Evolutionary conservation across 2,888 invertebrate species (phyloP).

Genomic region (Halictus quadricinctus): DNA sequence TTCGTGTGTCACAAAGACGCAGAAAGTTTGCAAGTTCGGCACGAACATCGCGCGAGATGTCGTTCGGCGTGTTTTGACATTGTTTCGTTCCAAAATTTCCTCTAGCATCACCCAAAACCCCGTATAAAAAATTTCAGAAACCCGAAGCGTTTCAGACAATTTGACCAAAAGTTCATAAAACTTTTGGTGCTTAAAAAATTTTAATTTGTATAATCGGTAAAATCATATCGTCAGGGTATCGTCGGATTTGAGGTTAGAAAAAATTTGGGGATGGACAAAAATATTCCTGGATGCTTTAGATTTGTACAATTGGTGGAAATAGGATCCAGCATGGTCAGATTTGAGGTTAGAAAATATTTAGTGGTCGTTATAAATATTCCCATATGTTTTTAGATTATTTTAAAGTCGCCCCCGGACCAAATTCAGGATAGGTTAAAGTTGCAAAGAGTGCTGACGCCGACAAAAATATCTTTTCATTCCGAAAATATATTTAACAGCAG

Average conservation of each 20-base stretch:
- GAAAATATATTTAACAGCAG: not conserved
- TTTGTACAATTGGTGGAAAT: not conserved
- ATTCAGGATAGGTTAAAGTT: not conserved
- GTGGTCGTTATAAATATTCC: not conserved
- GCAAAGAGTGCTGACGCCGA: not conserved
- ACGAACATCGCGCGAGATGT: constrained; percentile 14
- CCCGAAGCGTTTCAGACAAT: no score
- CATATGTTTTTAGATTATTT: not conserved
- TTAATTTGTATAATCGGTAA: not conserved
- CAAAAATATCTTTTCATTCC: not conserved
- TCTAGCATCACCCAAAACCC: not conserved
- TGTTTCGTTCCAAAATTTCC: not conserved
- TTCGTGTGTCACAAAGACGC: constrained; percentile 15
- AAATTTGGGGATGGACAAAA: not conserved
- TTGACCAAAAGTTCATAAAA: no score
- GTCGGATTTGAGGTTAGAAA: not conserved
- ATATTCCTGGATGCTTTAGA: no score
- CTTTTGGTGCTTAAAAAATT: not conserved
- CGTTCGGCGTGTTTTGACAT: constrained; percentile 2
- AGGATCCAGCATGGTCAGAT: no score
- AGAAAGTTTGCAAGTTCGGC: constrained; percentile 22
- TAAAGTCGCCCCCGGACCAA: not conserved
- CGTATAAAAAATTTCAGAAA: no score
- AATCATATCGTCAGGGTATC: no score
- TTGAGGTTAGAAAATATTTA: no score